A percentile compares a stretch with the other conserved stretches of the same genome.
Evolutionary conservation across 2,888 invertebrate genomes (phyloP).

Genomic region (Drosophila histrio): DNA sequence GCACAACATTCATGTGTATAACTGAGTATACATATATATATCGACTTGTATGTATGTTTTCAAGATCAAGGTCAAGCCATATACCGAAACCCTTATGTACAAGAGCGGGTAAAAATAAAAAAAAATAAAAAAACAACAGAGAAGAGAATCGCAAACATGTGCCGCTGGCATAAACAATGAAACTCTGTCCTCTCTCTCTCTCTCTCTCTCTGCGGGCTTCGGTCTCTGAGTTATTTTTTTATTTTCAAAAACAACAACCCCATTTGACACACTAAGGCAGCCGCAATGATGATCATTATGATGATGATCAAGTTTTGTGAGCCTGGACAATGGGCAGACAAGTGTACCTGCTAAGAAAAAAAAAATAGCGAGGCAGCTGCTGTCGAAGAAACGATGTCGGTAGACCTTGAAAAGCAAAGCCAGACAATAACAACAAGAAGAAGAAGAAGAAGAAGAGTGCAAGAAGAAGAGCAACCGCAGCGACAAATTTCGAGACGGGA

Average conservation of each 20-base stretch:
- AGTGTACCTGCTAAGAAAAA: constrained; percentile 66
- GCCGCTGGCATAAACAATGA: constrained; percentile 57
- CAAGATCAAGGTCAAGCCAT: constrained; percentile 82
- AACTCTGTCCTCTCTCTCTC: constrained; percentile 1
- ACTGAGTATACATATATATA: constrained; percentile 15
- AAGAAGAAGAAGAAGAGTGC: neutral
- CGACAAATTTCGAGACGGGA: constrained; percentile 66
- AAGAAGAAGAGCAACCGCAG: constrained; percentile 46
- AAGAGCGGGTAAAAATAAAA: no score
- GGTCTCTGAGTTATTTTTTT: neutral
- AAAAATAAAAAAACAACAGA: constrained; percentile 11
- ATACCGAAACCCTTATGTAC: constrained; percentile 41
- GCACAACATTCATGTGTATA: neutral
- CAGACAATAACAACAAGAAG: constrained; percentile 36
- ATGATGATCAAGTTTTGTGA: constrained; percentile 22
- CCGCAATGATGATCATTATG: constrained; percentile 34
- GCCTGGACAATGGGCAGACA: constrained; percentile 66
- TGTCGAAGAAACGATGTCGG: constrained; percentile 28
- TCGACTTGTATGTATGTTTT: constrained; percentile 46
- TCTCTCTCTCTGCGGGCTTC: neutral
- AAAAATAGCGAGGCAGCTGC: constrained; percentile 59
- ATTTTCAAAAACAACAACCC: constrained; percentile 49
- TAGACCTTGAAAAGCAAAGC: constrained; percentile 63
- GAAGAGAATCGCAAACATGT: constrained; percentile 63
- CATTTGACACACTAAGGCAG: constrained; percentile 69